Conservation (phyloP, 2,797 vertebrate species). For the Pantherophis vulpinus region DNA sequence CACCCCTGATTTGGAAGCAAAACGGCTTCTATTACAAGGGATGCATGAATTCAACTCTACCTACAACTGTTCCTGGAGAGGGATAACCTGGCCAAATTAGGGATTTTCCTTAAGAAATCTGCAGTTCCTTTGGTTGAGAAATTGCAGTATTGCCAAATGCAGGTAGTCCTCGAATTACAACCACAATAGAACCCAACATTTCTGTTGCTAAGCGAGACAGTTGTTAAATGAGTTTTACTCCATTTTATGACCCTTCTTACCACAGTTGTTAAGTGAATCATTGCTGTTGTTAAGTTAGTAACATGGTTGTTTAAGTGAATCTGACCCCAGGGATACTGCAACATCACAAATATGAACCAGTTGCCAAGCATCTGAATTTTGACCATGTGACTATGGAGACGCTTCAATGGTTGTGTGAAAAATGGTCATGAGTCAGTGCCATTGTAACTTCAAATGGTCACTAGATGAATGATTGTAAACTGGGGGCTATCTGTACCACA, state of each 20-base stretch:
- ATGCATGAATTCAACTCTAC: neutral
- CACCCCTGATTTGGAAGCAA: neutral
- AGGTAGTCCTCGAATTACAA: neutral
- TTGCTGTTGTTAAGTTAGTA: neutral
- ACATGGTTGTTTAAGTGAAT: neutral
- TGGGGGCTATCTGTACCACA: neutral
- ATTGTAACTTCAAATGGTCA: neutral
- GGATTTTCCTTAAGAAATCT: neutral
- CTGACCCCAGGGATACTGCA: neutral
- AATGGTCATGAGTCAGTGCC: neutral
- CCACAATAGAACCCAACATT: neutral
- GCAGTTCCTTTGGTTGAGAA: neutral
- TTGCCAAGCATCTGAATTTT: neutral
- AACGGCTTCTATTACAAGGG: neutral
- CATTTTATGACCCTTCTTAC: neutral
- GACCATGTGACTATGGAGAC: neutral
- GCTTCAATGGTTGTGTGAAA: neutral
- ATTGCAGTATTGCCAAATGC: neutral
- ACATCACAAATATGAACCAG: neutral
- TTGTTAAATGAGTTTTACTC: neutral
- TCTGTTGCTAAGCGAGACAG: neutral
- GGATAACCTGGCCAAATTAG: neutral
- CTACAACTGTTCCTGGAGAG: neutral
- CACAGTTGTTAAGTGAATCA: neutral
- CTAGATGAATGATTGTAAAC: neutral